These are phyloP conservation scores for Nycticorax nycticorax DNA, from an alignment of 2,113 vertebrate genomes.

Conservation along the genomic window DNA sequence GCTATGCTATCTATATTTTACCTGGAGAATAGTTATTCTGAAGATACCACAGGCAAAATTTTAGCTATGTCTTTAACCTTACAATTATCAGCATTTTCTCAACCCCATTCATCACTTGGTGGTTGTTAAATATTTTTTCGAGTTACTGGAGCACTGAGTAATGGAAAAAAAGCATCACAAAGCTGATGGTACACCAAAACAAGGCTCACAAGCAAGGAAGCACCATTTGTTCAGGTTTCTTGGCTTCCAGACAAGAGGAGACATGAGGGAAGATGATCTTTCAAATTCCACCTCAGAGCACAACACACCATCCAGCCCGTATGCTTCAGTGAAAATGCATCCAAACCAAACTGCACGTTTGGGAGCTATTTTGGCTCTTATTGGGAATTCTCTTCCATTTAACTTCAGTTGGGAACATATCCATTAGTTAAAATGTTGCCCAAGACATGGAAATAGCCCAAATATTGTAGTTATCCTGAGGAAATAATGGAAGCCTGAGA, in stretches of 20 bases:
- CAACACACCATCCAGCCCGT: not conserved
- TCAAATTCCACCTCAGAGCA: slow-evolving; percentile 19
- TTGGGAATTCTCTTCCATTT: slow-evolving; percentile 30
- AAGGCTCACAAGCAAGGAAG: not conserved
- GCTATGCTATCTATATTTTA: not conserved
- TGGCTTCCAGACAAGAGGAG: slow-evolving; percentile 23
- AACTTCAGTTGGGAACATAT: slow-evolving; percentile 46
- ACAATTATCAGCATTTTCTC: not conserved
- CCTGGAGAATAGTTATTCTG: not conserved
- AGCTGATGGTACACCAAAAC: not conserved
- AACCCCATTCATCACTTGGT: not conserved
- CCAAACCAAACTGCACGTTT: slow-evolving; percentile 19
- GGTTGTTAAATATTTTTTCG: not conserved
- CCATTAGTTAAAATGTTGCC: slow-evolving; percentile 48
- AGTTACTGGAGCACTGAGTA: not conserved
- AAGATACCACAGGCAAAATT: not conserved
- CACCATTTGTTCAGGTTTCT: slow-evolving; percentile 19
- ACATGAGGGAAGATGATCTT: slow-evolving; percentile 27
- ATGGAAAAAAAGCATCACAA: not conserved
- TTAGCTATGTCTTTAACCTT: not conserved
- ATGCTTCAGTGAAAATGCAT: slow-evolving; percentile 6
- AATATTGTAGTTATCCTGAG: slow-evolving; percentile 20
- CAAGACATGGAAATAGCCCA: slow-evolving; percentile 50
- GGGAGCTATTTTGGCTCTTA: slow-evolving; percentile 51
- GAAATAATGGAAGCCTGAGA: slow-evolving; percentile 16